phyloP scores from a whole-genome alignment of 2,888 invertebrate genomes.

The Caenorhabditis panamensis region DNA sequence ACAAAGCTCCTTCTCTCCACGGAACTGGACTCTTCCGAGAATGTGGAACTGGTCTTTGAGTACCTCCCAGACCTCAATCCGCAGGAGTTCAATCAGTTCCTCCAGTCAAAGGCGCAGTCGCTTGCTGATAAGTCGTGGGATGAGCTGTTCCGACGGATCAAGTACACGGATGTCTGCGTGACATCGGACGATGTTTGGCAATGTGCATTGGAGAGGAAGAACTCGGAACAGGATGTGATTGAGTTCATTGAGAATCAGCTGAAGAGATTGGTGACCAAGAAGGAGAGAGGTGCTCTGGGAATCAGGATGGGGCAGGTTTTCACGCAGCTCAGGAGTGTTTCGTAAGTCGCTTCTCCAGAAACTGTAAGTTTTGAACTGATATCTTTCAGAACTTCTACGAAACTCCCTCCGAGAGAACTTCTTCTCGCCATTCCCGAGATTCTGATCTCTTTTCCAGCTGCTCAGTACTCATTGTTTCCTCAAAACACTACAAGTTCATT shows the following conservation, averaged over 20 bases:
- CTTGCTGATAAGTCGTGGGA: constrained; percentile 1
- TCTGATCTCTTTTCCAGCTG: not conserved
- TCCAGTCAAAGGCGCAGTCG: not conserved
- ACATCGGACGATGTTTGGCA: constrained; percentile 24
- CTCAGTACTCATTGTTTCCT: constrained; percentile 8
- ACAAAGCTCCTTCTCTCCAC: constrained; percentile 11
- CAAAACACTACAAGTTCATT: constrained; percentile 4
- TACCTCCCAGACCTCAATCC: constrained; percentile 12
- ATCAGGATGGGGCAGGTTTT: constrained; percentile 7
- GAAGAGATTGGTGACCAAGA: constrained; percentile 1
- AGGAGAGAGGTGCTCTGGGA: not conserved
- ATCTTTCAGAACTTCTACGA: not conserved
- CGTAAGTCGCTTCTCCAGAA: too few species aligned
- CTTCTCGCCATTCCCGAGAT: constrained; percentile 6
- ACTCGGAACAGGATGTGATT: constrained; percentile 4
- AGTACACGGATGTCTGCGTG: not conserved
- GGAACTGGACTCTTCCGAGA: not conserved
- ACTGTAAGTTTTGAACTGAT: not conserved
- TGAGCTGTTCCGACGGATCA: not conserved
- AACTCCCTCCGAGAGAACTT: constrained; percentile 1
- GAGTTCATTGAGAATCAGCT: constrained; percentile 36
- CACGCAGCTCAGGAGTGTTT: not conserved
- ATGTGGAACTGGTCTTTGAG: constrained; percentile 2
- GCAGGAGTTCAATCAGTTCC: constrained; percentile 17
- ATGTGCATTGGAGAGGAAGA: constrained; percentile 1